These are phyloP conservation scores for Prionchulus punctatus DNA, from an alignment of 2,888 invertebrate species.

Conservation along the genomic window DNA sequence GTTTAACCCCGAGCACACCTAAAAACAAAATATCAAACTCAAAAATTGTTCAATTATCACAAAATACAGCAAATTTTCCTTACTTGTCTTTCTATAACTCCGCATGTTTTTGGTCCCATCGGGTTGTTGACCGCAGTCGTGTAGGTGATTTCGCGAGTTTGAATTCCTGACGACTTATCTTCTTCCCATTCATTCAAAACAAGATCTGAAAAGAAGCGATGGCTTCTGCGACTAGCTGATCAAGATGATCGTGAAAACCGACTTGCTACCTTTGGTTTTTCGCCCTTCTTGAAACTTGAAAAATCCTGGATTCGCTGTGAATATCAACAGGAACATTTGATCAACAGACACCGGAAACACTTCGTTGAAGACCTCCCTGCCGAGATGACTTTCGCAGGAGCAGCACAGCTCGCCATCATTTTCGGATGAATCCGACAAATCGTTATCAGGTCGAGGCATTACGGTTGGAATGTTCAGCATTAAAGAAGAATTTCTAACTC, in stretches of 20 bases:
- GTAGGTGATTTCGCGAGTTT: background rate
- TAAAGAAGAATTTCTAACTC: too few species aligned
- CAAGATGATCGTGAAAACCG: too few species aligned
- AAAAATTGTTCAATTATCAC: background rate
- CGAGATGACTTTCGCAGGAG: slow-evolving; percentile 47
- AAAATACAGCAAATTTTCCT: background rate
- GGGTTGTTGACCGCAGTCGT: background rate
- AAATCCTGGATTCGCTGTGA: too few species aligned
- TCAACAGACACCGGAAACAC: slow-evolving; percentile 69
- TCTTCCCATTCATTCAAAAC: background rate
- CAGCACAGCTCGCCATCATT: slow-evolving; percentile 22
- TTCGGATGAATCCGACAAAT: too few species aligned
- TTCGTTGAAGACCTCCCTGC: slow-evolving; percentile 56
- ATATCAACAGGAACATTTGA: slow-evolving; percentile 72
- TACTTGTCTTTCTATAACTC: background rate
- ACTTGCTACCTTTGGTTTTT: too few species aligned
- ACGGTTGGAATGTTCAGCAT: too few species aligned
- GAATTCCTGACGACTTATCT: background rate
- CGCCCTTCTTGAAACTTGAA: too few species aligned
- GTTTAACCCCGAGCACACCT: too few species aligned
- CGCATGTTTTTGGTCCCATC: background rate
- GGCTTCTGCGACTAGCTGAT: too few species aligned
- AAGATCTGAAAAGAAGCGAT: background rate
- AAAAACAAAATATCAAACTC: background rate
- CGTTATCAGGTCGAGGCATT: too few species aligned